These are phyloP conservation scores for Anthrax anthrax DNA, from an alignment of 2,888 invertebrate species.

Conservation along the genomic window DNA sequence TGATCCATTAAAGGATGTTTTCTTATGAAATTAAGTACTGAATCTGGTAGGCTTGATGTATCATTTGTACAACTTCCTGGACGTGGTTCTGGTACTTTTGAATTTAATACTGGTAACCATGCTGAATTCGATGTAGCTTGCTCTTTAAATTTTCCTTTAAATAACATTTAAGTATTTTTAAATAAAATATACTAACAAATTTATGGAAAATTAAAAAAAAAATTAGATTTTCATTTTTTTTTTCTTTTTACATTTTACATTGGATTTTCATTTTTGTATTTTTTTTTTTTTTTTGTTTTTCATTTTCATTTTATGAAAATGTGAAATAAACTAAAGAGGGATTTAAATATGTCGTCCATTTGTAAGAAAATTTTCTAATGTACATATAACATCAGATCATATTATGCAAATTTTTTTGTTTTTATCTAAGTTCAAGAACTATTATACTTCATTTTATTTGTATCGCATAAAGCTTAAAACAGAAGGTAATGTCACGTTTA, in stretches of 20 bases:
- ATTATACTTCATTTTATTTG: too few relatives aligned
- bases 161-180: neutral
- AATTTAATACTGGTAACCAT: conserved; percentile 87
- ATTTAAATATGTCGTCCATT: neutral
- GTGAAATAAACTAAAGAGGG: neutral
- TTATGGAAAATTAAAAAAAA: too few relatives aligned
- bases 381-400: conserved; percentile 1
- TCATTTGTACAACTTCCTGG: conserved; percentile 92
- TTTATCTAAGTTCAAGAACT: too few relatives aligned
- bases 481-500: conserved; percentile 4
- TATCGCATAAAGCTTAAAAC: neutral
- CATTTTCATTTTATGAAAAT: too few relatives aligned
- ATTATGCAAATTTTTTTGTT: conserved; percentile 1
- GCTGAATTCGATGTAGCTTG: conserved; percentile 86
- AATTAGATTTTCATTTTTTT: too few relatives aligned
- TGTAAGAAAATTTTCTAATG: neutral
- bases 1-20: conserved; percentile 97
- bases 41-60: conserved; percentile 78
- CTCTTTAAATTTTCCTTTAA: conserved; percentile 74
- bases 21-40: conserved; percentile 89
- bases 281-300: too few relatives aligned
- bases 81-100: conserved; percentile 81
- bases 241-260: too few relatives aligned
- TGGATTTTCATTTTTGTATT: too few relatives aligned
- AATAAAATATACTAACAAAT: conserved; percentile 5